Base-by-base conservation (phyloP, 2,888 invertebrate genomes). In the Augiades crinisus region DNA sequence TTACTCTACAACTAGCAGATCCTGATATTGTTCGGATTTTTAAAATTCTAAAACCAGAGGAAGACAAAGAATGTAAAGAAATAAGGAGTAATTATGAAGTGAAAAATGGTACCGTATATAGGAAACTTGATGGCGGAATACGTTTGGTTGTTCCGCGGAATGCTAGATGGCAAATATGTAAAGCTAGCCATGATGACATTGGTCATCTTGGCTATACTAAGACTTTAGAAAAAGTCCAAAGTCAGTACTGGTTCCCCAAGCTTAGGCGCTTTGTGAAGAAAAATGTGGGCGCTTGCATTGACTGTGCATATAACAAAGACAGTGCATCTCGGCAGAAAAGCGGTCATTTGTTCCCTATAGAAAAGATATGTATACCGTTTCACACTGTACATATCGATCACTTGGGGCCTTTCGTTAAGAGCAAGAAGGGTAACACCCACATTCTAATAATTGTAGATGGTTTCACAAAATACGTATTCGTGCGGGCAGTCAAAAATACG, bases 301-400 rank as follows among this genome's bases (percentile, higher is more conserved):
- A 72, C 2, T 85, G 81, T 53, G 47, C 78, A 2, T 58, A 72
- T 34, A 60, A 66, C 14, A 80, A 81, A 55, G 53, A 59, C 2
- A 46, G 50, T 8, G 36, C 58, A 12, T 67, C 65, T 8, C 43
- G 31, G 8, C 37, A 31, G 13, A 53, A 67, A 51, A 34, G 16
- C 8, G 79, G 79, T 5, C 57, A 60, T 12, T 53, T 83, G n/a
- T 67, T 80, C 44, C 72, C 78, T 0, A 82, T 83, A 14, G 64
- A 67, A n/a, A 81, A 82, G 50, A 59, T 67, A 5, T 51, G 62
- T 0, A 59, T 64, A 5, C 81, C 80, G 0, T 76, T 87, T 27
- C 67, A 80, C 41, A 78, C 74, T 0, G 21, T 83, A 8, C 79
- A 83, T 53, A 44, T 83, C 0, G 81, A 84, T 57, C 81, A 83